These are phyloP conservation scores for Furcula furcula DNA, from an alignment of 2,888 invertebrate genomes.

Conservation along the genomic window DNA sequence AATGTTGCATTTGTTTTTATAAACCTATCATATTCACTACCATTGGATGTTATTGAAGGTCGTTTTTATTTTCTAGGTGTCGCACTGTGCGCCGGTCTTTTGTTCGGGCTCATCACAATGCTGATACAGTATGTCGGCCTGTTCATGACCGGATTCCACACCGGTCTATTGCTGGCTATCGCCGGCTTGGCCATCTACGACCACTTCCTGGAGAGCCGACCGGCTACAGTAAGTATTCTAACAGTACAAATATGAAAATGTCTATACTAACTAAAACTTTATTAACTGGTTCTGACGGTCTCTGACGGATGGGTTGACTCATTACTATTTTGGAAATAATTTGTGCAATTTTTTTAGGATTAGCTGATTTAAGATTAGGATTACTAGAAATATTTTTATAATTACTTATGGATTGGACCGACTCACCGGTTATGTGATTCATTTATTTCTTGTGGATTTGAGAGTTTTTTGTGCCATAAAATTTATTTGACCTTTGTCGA, in stretches of 20 bases:
- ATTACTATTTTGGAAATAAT: too few relatives aligned
- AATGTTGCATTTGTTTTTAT: too few relatives aligned
- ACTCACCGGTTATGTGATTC: conserved; percentile 26
- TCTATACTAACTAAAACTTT: too few relatives aligned
- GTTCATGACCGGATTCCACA: conserved; percentile 90
- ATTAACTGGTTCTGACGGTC: too few relatives aligned
- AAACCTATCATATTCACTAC: too few relatives aligned
- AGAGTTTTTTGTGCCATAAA: conserved; percentile 12
- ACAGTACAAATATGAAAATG: too few relatives aligned
- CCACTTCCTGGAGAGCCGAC: conserved; percentile 80
- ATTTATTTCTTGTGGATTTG: conserved; percentile 22
- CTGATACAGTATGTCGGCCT: conserved; percentile 91
- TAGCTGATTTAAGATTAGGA: too few relatives aligned
- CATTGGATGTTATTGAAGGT: too few relatives aligned
- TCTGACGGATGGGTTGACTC: too few relatives aligned
- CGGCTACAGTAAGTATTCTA: conserved; percentile 74
- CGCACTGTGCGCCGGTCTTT: conserved; percentile 86
- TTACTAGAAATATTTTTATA: too few relatives aligned
- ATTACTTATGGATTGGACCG: conserved; percentile 3
- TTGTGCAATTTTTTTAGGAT: too few relatives aligned
- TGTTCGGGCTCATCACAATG: conserved; percentile 91
- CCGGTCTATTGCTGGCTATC: conserved; percentile 84
- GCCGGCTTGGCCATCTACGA: conserved; percentile 82
- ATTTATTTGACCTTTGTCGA: conserved; percentile 1
- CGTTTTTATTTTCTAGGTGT: conserved; percentile 71